These are phyloP conservation scores for Numenius phaeopus DNA, from an alignment of 2,797 vertebrate species.

Conservation along the genomic window DNA sequence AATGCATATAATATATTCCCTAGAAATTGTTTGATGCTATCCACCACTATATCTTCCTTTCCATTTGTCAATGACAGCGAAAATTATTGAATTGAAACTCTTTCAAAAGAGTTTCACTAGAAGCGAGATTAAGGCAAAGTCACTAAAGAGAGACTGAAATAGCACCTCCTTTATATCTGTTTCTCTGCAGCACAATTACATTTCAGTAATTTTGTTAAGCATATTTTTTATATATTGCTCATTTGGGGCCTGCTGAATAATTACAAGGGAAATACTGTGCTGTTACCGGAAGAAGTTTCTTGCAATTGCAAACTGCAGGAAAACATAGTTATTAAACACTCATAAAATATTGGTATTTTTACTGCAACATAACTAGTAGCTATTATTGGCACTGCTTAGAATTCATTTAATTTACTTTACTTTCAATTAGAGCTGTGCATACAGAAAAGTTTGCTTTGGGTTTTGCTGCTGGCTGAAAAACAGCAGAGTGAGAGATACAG, in stretches of 20 bases:
- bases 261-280: slow-evolving; percentile 59
- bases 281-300: slow-evolving; percentile 64
- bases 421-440: slow-evolving; percentile 70
- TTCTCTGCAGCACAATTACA: slow-evolving; percentile 46
- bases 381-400: slow-evolving; percentile 69
- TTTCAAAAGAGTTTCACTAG: background rate
- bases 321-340: slow-evolving; percentile 73
- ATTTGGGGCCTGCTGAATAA: slow-evolving; percentile 63
- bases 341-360: slow-evolving; percentile 72
- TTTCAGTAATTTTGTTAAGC: slow-evolving; percentile 65
- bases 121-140: slow-evolving; percentile 25
- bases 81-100: slow-evolving; percentile 10
- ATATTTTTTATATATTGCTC: slow-evolving; percentile 39
- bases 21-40: background rate
- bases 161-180: slow-evolving; percentile 7
- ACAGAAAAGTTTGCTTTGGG: slow-evolving; percentile 41
- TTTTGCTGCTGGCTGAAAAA: slow-evolving; percentile 40
- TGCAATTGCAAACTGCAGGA: slow-evolving; percentile 68
- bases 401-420: slow-evolving; percentile 68
- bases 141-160: slow-evolving; percentile 8
- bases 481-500: slow-evolving; percentile 21
- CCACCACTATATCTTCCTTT: background rate
- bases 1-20: background rate
- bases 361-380: slow-evolving; percentile 75
- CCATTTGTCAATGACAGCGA: slow-evolving; percentile 7